Conservation (phyloP, 2,797 vertebrate species). For the Anomalospiza imberbis region DNA sequence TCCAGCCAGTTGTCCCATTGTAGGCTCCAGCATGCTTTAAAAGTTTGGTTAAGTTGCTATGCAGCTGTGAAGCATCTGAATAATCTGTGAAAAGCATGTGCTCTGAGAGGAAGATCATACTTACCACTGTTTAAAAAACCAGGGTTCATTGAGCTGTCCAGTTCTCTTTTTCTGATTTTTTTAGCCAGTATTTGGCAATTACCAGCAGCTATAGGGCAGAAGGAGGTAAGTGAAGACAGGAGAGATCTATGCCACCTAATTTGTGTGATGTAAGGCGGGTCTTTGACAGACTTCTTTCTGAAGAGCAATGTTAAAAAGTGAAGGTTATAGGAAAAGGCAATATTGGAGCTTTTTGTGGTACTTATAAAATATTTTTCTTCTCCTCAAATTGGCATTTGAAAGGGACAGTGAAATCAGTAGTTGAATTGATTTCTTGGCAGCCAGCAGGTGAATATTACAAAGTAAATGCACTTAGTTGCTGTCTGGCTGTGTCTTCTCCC, state of each 20-base stretch:
- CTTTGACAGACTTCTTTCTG: not conserved
- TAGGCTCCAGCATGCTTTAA: not conserved
- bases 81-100: not conserved
- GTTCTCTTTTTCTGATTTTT: not conserved
- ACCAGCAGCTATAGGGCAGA: not conserved
- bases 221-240: not conserved
- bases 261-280: not conserved
- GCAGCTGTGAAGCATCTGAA: not conserved
- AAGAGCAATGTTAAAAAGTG: not conserved
- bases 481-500: not conserved
- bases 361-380: not conserved
- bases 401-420: not conserved
- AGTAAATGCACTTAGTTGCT: not conserved
- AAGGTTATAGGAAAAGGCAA: not conserved
- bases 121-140: not conserved
- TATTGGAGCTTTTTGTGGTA: not conserved
- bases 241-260: not conserved
- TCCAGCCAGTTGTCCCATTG: not conserved
- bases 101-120: not conserved
- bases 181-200: not conserved
- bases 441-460: not conserved
- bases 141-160: not conserved
- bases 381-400: not conserved
- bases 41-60: not conserved
- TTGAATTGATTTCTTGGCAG: not conserved